Evolutionary conservation across 1,140 invertebrate species (phyloP).

Genomic region (Parasteatoda tepidariorum): DNA sequence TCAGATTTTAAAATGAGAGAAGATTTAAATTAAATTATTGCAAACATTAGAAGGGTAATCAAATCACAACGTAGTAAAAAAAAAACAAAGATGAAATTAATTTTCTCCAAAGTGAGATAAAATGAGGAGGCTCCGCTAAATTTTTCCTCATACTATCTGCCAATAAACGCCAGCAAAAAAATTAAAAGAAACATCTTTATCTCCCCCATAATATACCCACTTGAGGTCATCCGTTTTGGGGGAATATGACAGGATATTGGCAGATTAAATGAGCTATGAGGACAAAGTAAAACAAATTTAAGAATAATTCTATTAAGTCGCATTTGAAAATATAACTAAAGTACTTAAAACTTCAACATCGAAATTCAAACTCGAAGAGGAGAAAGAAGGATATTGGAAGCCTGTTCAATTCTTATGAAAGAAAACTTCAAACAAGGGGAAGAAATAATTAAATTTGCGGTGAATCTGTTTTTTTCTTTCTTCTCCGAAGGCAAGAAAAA

Average conservation of each 20-base stretch:
- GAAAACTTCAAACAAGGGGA: neutral
- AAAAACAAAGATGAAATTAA: too few species aligned
- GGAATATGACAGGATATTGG: constrained; percentile 7
- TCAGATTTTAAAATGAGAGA: too few species aligned
- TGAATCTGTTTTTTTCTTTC: neutral
- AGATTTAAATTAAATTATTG: too few species aligned
- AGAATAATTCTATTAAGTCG: neutral
- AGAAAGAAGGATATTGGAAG: neutral
- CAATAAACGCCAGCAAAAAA: neutral
- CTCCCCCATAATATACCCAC: neutral
- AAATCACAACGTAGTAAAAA: too few species aligned
- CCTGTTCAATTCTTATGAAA: constrained; percentile 19
- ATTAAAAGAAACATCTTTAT: neutral
- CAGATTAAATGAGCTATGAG: constrained; percentile 39
- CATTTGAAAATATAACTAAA: constrained; percentile 4
- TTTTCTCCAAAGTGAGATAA: neutral
- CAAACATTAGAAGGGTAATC: too few species aligned
- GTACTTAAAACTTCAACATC: neutral
- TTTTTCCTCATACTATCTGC: neutral
- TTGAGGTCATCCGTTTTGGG: neutral
- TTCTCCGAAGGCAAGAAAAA: neutral
- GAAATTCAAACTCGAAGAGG: neutral
- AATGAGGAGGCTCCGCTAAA: neutral
- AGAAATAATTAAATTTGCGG: constrained; percentile 34
- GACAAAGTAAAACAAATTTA: constrained; percentile 10